Evolutionary conservation across 2,888 invertebrate genomes (phyloP).

Genomic region (Callinectes sapidus): DNA sequence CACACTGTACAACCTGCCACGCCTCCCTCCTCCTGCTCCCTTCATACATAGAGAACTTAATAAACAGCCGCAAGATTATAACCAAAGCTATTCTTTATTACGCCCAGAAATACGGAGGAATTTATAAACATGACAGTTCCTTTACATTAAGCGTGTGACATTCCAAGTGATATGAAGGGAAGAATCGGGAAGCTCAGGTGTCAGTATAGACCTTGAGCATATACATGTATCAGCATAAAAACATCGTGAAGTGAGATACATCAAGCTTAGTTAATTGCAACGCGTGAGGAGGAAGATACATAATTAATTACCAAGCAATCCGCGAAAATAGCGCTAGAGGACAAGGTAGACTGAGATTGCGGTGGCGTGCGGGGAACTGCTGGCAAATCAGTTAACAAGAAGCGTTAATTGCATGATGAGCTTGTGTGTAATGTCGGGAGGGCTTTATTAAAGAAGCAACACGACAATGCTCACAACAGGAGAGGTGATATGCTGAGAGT

Average conservation of each 20-base stretch:
- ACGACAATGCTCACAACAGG: neutral
- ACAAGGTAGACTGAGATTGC: neutral
- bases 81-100: neutral
- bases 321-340: neutral
- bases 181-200: neutral
- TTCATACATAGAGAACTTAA: neutral
- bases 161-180: neutral
- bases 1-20: neutral
- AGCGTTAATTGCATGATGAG: neutral
- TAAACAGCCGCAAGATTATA: neutral
- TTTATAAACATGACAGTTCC: neutral
- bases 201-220: no score
- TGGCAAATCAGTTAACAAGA: neutral
- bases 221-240: neutral
- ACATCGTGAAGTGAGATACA: neutral
- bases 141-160: neutral
- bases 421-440: neutral
- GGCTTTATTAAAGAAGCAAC: neutral
- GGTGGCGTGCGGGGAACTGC: neutral
- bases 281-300: neutral
- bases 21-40: neutral
- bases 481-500: neutral
- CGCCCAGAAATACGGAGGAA: neutral
- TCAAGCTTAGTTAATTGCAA: neutral
- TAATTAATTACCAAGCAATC: neutral